A percentile compares a stretch with the other conserved stretches of the same genome.
These are phyloP conservation scores for Drosophila suzukii DNA, from an alignment of 1,140 invertebrate species.

Conservation along the genomic window DNA sequence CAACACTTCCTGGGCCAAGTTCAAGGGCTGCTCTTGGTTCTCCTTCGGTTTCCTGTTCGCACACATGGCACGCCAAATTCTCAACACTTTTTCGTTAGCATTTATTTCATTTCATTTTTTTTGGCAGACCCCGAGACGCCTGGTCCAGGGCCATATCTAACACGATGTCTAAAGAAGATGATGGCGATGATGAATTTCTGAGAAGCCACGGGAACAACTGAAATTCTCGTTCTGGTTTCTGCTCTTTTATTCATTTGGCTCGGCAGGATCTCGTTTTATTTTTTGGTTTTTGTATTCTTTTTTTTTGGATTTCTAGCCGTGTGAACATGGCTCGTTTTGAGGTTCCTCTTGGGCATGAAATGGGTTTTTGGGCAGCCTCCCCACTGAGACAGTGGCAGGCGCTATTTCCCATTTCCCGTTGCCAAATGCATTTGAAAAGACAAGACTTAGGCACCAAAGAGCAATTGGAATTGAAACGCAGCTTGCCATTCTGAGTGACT, in stretches of 20 bases:
- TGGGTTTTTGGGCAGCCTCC: constrained; percentile 34
- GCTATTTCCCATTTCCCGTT: constrained; percentile 60
- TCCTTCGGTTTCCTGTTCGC: constrained; percentile 4
- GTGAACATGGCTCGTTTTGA: constrained; percentile 34
- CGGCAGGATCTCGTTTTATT: constrained; percentile 59
- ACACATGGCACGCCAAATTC: constrained; percentile 49
- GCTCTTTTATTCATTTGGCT: constrained; percentile 17
- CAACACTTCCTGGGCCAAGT: constrained; percentile 71
- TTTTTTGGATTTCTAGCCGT: constrained; percentile 16
- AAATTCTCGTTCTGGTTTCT: constrained; percentile 59
- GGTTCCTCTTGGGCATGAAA: constrained; percentile 11
- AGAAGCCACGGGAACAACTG: constrained; percentile 57
- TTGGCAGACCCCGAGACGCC: constrained; percentile 66
- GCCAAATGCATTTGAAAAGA: constrained; percentile 63
- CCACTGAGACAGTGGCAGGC: constrained; percentile 54
- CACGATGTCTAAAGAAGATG: constrained; percentile 18
- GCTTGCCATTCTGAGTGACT: constrained; percentile 45
- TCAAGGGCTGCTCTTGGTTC: constrained; percentile 53
- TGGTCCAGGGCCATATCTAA: constrained; percentile 43
- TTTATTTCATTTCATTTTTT: constrained; percentile 23
- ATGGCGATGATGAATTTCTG: constrained; percentile 56
- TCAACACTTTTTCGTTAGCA: constrained; percentile 16
- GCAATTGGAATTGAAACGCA: constrained; percentile 39
- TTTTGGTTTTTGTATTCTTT: constrained; percentile 3
- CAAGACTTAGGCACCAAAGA: constrained; percentile 38